Conservation (phyloP, 2,888 invertebrate genomes). For the Pycnomerus fuliginosus region DNA sequence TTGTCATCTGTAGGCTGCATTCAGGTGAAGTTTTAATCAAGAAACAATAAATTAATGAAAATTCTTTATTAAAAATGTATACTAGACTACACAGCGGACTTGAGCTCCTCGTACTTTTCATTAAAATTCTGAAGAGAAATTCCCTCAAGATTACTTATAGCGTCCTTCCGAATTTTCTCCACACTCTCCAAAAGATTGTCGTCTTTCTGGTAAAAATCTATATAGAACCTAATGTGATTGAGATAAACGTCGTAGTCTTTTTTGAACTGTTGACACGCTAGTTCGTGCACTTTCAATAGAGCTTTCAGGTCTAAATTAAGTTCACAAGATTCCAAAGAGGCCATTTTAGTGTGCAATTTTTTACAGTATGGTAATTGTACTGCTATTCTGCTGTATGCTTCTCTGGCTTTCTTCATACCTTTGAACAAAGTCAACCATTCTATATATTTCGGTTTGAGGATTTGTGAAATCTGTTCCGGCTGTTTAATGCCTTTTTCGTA, state of each 20-base stretch:
- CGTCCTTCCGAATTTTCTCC: no score
- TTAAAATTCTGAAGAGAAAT: slow-evolving; percentile 55
- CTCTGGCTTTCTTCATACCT: slow-evolving; percentile 61
- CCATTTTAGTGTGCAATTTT: slow-evolving; percentile 47
- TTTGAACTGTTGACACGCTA: slow-evolving; percentile 63
- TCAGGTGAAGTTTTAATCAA: no score
- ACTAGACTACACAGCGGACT: no score
- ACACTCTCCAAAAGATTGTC: no score
- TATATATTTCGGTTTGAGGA: slow-evolving; percentile 62
- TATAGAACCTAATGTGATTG: slow-evolving; percentile 71
- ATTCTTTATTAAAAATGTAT: no score
- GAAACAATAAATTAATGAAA: no score
- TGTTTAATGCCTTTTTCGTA: slow-evolving; percentile 54
- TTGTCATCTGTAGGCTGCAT: no score
- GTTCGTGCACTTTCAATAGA: slow-evolving; percentile 63
- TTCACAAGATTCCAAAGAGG: slow-evolving; percentile 56
- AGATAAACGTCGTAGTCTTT: slow-evolving; percentile 69
- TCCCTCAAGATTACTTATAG: no score
- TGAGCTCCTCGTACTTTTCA: no score
- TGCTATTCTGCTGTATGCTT: slow-evolving; percentile 61
- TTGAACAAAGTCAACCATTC: slow-evolving; percentile 55
- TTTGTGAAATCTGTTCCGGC: slow-evolving; percentile 54
- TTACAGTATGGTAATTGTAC: slow-evolving; percentile 39
- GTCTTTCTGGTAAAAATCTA: slow-evolving; percentile 60
- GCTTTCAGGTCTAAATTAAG: slow-evolving; percentile 54